phyloP scores from a whole-genome alignment of 2,113 vertebrate genomes.

The Sardina pilchardus region DNA sequence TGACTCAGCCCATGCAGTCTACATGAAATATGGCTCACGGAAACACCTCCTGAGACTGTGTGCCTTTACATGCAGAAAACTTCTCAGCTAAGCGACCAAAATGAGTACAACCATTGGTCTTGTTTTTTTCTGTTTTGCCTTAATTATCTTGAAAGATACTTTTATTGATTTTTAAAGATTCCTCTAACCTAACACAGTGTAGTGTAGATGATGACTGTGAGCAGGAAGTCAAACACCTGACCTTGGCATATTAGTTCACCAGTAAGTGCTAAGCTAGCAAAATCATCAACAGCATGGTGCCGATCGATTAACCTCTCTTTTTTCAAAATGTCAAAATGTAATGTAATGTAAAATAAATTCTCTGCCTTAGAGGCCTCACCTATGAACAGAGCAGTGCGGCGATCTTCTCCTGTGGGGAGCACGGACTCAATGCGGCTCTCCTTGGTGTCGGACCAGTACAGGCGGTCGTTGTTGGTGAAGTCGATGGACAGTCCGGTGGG shows the following conservation, averaged over 20 bases:
- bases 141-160: not conserved
- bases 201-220: not conserved
- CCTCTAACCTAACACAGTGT: not conserved
- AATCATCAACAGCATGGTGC: not conserved
- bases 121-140: not conserved
- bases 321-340: no score
- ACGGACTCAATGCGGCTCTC: slow-evolving; percentile 88
- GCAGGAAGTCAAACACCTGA: not conserved
- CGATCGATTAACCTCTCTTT: not conserved
- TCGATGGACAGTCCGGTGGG: slow-evolving; percentile 88
- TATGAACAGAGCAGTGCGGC: slow-evolving; percentile 72
- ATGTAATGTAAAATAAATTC: no score
- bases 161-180: not conserved
- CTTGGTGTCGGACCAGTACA: slow-evolving; percentile 93
- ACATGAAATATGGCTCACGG: not conserved
- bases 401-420: slow-evolving; percentile 81
- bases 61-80: not conserved
- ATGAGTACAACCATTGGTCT: not conserved
- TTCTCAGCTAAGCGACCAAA: not conserved
- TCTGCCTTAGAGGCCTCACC: slow-evolving; percentile 67
- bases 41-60: not conserved
- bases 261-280: not conserved
- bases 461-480: slow-evolving; percentile 83
- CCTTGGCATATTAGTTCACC: not conserved
- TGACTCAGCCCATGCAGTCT: not conserved